Percentiles rank a stretch among this genome's conserved stretches.
phyloP scores from a whole-genome alignment of 2,888 invertebrate species.

The Tromatobia lineatoria region DNA sequence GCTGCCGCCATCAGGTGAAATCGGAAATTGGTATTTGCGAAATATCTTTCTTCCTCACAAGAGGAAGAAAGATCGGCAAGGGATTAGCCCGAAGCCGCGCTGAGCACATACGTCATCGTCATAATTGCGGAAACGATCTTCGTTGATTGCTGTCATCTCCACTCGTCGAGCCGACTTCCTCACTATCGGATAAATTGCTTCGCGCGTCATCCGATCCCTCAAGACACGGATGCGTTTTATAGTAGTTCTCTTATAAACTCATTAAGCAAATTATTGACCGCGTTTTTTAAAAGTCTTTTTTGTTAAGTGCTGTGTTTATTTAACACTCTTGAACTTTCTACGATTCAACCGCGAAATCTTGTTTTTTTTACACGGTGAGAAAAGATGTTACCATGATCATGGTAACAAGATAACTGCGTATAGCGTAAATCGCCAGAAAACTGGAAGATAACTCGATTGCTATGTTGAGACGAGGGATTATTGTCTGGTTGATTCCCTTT shows the following conservation, averaged over 20 bases:
- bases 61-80: no score
- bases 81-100: not conserved
- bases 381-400: no score
- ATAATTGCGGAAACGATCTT: constrained; percentile 52
- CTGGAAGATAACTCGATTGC: no score
- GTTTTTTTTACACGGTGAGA: no score
- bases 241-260: constrained; percentile 7
- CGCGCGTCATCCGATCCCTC: not conserved
- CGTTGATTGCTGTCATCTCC: constrained; percentile 8
- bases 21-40: constrained; percentile 37
- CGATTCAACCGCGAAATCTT: no score
- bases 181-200: not conserved
- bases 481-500: no score
- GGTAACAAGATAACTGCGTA: no score
- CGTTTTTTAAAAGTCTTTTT: not conserved
- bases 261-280: not conserved
- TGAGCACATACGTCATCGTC: not conserved
- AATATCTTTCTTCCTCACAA: no score
- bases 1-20: constrained; percentile 47
- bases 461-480: no score
- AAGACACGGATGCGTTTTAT: not conserved
- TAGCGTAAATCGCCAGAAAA: no score
- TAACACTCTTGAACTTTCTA: not conserved
- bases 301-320: not conserved
- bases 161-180: not conserved